Conservation (phyloP, 2,113 vertebrate species). For the Laticauda laticaudata region DNA sequence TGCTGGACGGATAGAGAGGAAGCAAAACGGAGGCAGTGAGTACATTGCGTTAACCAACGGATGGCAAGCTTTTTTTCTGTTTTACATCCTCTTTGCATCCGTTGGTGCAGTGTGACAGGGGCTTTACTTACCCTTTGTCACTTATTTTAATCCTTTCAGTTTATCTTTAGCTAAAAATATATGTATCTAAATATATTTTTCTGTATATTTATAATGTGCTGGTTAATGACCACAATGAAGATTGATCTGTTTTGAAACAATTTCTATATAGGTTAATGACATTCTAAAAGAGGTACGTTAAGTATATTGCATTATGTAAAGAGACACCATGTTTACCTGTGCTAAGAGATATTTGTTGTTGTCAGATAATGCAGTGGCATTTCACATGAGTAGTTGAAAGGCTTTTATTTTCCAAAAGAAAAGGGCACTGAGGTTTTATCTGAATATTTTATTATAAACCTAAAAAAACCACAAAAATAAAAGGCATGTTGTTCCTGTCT, state of each 20-base stretch:
- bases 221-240: background rate
- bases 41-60: no score
- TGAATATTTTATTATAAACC: constrained; percentile 11
- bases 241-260: background rate
- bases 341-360: background rate
- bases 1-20: no score
- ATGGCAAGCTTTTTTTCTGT: no score
- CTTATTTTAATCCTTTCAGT: background rate
- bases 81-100: no score
- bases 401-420: constrained; percentile 2
- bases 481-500: constrained; percentile 7
- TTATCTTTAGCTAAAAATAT: background rate
- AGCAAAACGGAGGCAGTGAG: no score
- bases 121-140: background rate
- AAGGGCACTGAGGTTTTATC: background rate
- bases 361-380: background rate
- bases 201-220: background rate
- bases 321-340: background rate
- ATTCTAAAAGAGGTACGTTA: background rate
- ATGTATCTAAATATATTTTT: background rate
- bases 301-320: background rate
- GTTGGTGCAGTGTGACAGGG: no score
- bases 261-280: background rate
- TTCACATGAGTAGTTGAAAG: background rate
- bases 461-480: constrained; percentile 7